These are phyloP conservation scores for Aricia agestis DNA, from an alignment of 1,140 invertebrate genomes.

Conservation along the genomic window DNA sequence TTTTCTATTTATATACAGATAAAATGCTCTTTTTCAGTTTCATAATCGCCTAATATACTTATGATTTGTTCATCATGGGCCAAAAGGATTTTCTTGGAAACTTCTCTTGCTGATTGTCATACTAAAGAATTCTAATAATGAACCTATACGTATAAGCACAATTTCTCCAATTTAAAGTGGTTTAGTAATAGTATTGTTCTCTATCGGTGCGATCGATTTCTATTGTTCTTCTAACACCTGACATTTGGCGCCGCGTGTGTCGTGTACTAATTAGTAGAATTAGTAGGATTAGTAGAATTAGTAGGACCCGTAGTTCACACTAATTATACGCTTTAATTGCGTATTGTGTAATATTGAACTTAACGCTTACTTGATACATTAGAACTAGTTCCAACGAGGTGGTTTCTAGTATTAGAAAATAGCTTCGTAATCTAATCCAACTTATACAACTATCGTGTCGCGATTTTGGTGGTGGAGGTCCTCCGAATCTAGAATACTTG, in stretches of 20 bases:
- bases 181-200: not conserved
- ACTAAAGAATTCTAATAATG: no score
- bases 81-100: no score
- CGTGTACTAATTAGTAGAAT: constrained; percentile 1
- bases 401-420: not conserved
- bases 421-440: not conserved
- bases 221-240: constrained; percentile 3
- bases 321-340: constrained; percentile 1
- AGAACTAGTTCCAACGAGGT: not conserved
- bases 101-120: no score
- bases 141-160: not conserved
- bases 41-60: no score
- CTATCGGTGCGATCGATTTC: not conserved
- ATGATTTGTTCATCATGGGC: no score
- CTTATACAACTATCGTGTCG: no score
- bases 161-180: not conserved
- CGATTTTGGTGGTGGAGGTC: no score
- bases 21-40: no score
- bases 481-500: no score
- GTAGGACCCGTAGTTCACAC: not conserved
- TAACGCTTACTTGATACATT: not conserved
- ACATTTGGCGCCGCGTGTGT: constrained; percentile 1
- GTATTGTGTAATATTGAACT: not conserved
- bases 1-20: no score
- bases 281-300: constrained; percentile 1